Base-by-base conservation (phyloP, 2,888 invertebrate species). In the Agonum fuliginosum region DNA sequence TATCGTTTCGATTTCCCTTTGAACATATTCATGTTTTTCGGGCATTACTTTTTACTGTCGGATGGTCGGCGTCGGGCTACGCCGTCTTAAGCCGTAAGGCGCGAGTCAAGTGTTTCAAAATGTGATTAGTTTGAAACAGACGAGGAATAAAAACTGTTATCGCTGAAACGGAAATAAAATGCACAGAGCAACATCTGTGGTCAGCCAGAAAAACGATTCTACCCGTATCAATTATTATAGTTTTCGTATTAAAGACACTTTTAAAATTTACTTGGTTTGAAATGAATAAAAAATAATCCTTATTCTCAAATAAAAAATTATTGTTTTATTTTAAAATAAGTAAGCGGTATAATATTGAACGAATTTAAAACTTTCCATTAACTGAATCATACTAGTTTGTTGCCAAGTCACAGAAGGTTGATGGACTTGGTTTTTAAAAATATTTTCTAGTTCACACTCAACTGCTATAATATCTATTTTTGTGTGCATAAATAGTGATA, bases 91-190 rank as follows among this genome's bases (percentile, higher is more conserved):
- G 14, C 27, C 58, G 27, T 24, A 20, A 51, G 51, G 58, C 73
- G n/a, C 54, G 62, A 62, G 22, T 62, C 74, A 27, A 27, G 17
- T 17, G 62, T 62, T 62, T 46, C 30, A 46, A 74, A 74, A 74
- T 74, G 74, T 74, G 74, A 74, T 74, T 74, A 74, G 74, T 74
- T 74, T 74, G 62, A 58, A 74, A 74, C 74, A 65, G 54, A 43
- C 71, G 43, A 24, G 41, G 46, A 62, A 74, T 74, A 74, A 74
- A 74, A 74, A 74, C 62, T 74, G 74, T 74, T 74, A 74, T 74
- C 74, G 74, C 74, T 27, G 5, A 37, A 74, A 74, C 65, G 74
- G 54, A 73, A 73, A 73, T 73, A 74, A 62, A 74, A 74, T 74
- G 74, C 58, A 74, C 14, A 22, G 43, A 43, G 62, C 37, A 74